Evolutionary conservation across 2,113 vertebrate genomes (phyloP).

Genomic region (Neodontobutis hainanensis): DNA sequence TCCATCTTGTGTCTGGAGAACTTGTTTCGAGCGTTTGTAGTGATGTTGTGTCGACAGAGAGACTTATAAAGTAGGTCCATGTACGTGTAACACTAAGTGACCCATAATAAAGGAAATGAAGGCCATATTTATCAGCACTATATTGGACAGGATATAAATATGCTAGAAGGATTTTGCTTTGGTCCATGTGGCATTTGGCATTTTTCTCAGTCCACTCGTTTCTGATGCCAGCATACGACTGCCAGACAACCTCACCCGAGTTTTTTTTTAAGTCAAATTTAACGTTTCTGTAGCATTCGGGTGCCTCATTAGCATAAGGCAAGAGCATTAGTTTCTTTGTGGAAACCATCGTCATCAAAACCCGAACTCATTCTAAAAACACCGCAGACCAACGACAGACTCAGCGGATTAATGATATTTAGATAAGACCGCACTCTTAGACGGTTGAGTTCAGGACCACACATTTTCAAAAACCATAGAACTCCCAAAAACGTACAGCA

Average conservation of each 20-base stretch:
- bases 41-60: too few relatives aligned
- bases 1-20: too few relatives aligned
- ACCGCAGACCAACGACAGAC: not conserved
- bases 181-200: not conserved
- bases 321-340: not conserved
- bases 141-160: too few relatives aligned
- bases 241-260: not conserved
- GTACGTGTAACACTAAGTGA: too few relatives aligned
- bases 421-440: not conserved
- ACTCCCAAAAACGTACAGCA: not conserved
- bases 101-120: too few relatives aligned
- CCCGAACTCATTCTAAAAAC: constrained; percentile 10
- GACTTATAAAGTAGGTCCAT: too few relatives aligned
- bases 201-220: not conserved
- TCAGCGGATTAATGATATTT: constrained; percentile 11
- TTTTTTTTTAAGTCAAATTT: not conserved
- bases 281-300: not conserved
- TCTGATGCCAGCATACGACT: not conserved
- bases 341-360: not conserved
- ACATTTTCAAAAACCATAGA: constrained; percentile 4
- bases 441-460: not conserved
- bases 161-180: too few relatives aligned
- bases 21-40: too few relatives aligned
- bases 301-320: not conserved
- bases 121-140: too few relatives aligned